A percentile compares a stretch with the other conserved stretches of the same genome.
Conservation (phyloP, 2,113 vertebrate species). For the Thalassoma bifasciatum region DNA sequence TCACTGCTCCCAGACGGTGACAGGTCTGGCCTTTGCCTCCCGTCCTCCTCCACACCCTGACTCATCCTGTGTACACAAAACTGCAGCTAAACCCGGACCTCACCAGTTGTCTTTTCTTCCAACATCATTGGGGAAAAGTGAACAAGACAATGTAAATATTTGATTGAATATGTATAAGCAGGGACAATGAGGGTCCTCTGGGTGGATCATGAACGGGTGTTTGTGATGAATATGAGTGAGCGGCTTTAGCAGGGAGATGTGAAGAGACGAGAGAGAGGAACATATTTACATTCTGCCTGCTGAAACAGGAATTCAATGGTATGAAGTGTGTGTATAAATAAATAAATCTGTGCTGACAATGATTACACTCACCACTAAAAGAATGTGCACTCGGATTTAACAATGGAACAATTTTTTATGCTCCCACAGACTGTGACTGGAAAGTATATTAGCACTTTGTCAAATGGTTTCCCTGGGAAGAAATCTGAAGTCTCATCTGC, state of each 20-base stretch:
- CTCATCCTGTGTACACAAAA: slow-evolving; percentile 55
- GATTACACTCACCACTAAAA: neutral
- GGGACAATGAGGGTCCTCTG: slow-evolving; percentile 29
- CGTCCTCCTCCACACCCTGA: slow-evolving; percentile 35
- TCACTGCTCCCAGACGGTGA: slow-evolving; percentile 54
- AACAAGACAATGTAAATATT: slow-evolving; percentile 56
- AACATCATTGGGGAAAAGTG: slow-evolving; percentile 13
- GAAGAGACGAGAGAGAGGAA: slow-evolving; percentile 14
- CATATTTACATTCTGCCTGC: slow-evolving; percentile 34
- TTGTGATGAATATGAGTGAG: slow-evolving; percentile 16
- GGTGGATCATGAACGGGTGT: slow-evolving; percentile 31
- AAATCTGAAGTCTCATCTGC: slow-evolving; percentile 1
- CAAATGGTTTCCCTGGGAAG: slow-evolving; percentile 9
- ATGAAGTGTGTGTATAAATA: slow-evolving; percentile 27
- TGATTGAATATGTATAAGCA: slow-evolving; percentile 59
- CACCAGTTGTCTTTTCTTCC: slow-evolving; percentile 13
- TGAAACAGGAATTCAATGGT: slow-evolving; percentile 21
- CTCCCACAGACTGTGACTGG: slow-evolving; percentile 4
- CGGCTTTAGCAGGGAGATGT: slow-evolving; percentile 10
- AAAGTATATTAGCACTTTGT: neutral
- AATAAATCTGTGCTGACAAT: slow-evolving; percentile 20
- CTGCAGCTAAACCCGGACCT: neutral
- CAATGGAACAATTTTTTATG: slow-evolving; percentile 25
- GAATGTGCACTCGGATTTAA: neutral
- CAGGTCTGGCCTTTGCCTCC: slow-evolving; percentile 46